Percentiles rank a stretch among this genome's conserved stretches.
Evolutionary conservation across 2,113 vertebrate species (phyloP).

Genomic region (Dendropsophus ebraccatus): DNA sequence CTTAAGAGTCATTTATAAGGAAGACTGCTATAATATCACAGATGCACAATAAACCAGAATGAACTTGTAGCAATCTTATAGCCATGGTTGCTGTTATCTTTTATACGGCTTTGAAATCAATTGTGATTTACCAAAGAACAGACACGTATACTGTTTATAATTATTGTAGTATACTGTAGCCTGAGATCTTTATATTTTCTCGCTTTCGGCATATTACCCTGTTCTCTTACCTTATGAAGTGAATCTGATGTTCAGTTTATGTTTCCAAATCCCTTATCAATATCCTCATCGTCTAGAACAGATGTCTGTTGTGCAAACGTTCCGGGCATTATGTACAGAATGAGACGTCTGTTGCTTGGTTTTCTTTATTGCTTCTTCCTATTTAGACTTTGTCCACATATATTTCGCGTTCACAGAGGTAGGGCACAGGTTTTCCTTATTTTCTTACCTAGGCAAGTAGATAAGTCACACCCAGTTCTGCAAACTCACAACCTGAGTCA

Average conservation of each 20-base stretch:
- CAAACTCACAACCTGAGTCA: slow-evolving; percentile 50
- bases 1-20: background rate
- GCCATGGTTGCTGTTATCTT: background rate
- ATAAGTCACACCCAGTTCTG: slow-evolving; percentile 54
- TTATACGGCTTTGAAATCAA: background rate
- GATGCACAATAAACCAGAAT: background rate
- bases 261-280: background rate
- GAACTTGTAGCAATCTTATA: background rate
- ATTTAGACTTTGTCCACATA: slow-evolving; percentile 29
- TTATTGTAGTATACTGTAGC: background rate
- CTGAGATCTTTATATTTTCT: background rate
- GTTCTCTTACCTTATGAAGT: slow-evolving; percentile 12
- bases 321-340: background rate
- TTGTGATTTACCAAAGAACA: background rate
- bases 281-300: background rate
- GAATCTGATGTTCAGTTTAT: background rate
- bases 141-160: background rate
- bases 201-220: background rate
- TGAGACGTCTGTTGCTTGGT: background rate
- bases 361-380: slow-evolving; percentile 33
- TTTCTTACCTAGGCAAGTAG: background rate
- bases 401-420: background rate
- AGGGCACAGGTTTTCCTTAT: slow-evolving; percentile 14
- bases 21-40: background rate
- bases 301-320: background rate